Percentiles rank a stretch among this genome's conserved stretches.
phyloP scores from a whole-genome alignment of 2,888 invertebrate species.

The Orthonychiurus folsomi region DNA sequence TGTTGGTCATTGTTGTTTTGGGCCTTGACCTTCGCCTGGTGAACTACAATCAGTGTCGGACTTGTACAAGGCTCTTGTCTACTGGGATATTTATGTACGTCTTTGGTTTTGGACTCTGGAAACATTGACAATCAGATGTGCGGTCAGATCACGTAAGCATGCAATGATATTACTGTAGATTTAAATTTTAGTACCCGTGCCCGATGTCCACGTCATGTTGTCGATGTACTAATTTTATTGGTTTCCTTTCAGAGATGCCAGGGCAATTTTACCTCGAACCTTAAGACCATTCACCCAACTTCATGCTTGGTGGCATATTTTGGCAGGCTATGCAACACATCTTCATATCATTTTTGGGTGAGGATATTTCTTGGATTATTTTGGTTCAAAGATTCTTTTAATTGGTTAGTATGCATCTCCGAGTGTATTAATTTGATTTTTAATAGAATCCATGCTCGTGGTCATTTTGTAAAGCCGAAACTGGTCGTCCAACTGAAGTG shows the following conservation, averaged over 20 bases:
- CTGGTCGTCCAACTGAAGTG: constrained; percentile 13
- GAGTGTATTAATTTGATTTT: no score
- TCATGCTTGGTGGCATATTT: constrained; percentile 48
- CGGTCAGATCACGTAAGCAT: constrained; percentile 41
- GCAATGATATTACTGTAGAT: background rate
- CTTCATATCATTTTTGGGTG: constrained; percentile 42
- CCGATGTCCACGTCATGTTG: no score
- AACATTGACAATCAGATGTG: constrained; percentile 46
- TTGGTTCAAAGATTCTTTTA: no score
- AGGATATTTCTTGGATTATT: background rate
- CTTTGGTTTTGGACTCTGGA: constrained; percentile 45
- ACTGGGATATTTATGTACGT: constrained; percentile 42
- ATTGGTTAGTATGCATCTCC: no score
- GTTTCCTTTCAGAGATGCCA: constrained; percentile 30
- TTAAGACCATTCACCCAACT: constrained; percentile 44
- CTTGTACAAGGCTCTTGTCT: constrained; percentile 34
- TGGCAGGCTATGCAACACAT: constrained; percentile 46
- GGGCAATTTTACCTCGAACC: constrained; percentile 37
- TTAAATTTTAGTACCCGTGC: no score
- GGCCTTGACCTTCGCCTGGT: constrained; percentile 37
- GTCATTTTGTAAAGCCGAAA: constrained; percentile 37
- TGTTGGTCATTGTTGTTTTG: constrained; percentile 41
- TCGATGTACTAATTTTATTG: no score
- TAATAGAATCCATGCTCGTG: constrained; percentile 36
- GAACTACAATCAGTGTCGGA: constrained; percentile 37